Evolutionary conservation across 2,888 invertebrate genomes (phyloP).

Genomic region (Thysanoteuthis rhombus): DNA sequence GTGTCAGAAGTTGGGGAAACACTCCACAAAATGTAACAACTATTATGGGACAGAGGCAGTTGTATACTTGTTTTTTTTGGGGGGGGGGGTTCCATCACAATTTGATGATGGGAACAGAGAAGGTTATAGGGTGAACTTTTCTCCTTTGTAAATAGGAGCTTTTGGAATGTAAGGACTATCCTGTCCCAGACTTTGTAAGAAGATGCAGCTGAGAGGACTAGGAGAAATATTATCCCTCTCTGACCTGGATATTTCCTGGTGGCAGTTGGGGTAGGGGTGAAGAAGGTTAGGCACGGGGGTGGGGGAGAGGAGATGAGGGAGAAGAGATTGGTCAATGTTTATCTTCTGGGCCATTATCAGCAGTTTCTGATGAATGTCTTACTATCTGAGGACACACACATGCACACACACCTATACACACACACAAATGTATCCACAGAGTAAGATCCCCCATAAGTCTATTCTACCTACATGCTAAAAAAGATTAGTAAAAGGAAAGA

Average conservation of each 20-base stretch:
- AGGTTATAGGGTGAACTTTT: background rate
- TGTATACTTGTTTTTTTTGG: too few species aligned
- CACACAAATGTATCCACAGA: background rate
- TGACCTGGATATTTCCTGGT: constrained; percentile 12
- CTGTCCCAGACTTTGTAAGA: background rate
- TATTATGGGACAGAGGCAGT: too few species aligned
- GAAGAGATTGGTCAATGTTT: background rate
- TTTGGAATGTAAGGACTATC: background rate
- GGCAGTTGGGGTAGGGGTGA: too few species aligned
- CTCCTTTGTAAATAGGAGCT: background rate
- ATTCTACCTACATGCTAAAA: background rate
- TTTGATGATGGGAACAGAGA: background rate
- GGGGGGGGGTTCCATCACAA: too few species aligned
- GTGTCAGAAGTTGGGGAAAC: too few species aligned
- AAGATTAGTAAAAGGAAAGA: too few species aligned
- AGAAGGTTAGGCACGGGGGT: too few species aligned
- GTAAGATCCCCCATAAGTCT: background rate
- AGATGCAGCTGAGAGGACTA: background rate
- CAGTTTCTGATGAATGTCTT: background rate
- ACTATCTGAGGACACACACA: background rate
- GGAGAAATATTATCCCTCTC: background rate
- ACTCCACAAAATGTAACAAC: too few species aligned
- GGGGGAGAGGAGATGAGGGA: too few species aligned
- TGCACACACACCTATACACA: background rate
- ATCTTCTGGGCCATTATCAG: background rate